These are phyloP conservation scores for Vollenhovia emeryi DNA, from an alignment of 1,140 invertebrate genomes.

Conservation along the genomic window DNA sequence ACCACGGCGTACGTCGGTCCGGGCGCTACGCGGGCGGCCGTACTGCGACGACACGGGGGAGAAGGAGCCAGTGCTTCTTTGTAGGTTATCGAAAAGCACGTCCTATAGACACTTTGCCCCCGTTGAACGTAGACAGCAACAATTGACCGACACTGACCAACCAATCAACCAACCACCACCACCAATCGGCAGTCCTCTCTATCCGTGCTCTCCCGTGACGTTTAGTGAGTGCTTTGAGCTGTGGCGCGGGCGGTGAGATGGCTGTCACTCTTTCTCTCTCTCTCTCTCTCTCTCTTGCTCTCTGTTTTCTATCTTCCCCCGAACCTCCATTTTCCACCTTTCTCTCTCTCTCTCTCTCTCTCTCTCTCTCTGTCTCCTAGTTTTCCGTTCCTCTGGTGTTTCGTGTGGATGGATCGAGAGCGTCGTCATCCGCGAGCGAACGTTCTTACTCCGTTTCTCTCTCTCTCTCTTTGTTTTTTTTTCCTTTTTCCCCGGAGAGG, in stretches of 20 bases:
- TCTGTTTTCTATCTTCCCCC: conserved; percentile 31
- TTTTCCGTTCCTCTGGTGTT: conserved; percentile 49
- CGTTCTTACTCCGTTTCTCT: not conserved
- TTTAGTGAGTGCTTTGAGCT: conserved; percentile 75
- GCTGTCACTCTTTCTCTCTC: conserved; percentile 74
- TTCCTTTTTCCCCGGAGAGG: not conserved
- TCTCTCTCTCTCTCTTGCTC: conserved; percentile 35
- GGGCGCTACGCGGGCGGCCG: conserved; percentile 63
- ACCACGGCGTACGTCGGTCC: conserved; percentile 77
- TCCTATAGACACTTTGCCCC: conserved; percentile 45
- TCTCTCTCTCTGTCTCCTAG: not conserved
- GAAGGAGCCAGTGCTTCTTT: conserved; percentile 69
- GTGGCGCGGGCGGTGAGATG: conserved; percentile 79
- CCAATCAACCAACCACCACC: conserved; percentile 20
- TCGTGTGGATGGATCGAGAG: conserved; percentile 32
- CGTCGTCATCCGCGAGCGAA: conserved; percentile 41
- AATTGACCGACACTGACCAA: conserved; percentile 57
- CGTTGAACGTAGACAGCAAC: conserved; percentile 60
- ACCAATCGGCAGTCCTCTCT: conserved; percentile 51
- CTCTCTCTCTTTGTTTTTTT: not conserved
- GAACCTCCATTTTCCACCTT: conserved; percentile 1
- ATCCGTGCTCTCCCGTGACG: conserved; percentile 63
- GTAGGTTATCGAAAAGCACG: conserved; percentile 76
- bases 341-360: conserved; percentile 6
- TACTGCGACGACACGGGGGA: conserved; percentile 54